Evolutionary conservation across 1,140 invertebrate genomes (phyloP).

Genomic region (Daktulosphaira vitifoliae): DNA sequence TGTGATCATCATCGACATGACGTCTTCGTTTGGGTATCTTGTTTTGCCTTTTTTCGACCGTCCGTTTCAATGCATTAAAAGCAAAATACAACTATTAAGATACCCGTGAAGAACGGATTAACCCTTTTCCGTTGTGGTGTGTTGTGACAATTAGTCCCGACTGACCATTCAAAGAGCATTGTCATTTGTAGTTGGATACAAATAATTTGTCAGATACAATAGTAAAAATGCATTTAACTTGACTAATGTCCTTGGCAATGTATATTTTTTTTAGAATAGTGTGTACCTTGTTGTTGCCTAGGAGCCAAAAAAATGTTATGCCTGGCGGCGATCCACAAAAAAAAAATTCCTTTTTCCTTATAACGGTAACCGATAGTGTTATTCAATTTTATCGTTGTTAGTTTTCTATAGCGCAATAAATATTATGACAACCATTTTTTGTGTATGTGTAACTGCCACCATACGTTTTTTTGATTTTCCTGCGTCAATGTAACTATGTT

Average conservation of each 20-base stretch:
- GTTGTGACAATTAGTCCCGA: conserved; percentile 28
- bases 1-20: conserved; percentile 3
- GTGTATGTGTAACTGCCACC: too few relatives aligned
- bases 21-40: not conserved
- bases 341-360: too few relatives aligned
- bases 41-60: too few relatives aligned
- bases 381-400: too few relatives aligned
- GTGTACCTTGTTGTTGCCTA: too few relatives aligned
- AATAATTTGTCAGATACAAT: not conserved
- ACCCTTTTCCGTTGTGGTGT: conserved; percentile 14
- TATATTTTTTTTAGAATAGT: not conserved
- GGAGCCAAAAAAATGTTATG: too few relatives aligned
- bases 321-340: too few relatives aligned
- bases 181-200: conserved; percentile 13
- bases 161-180: not conserved
- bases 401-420: too few relatives aligned
- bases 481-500: not conserved
- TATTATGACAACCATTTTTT: too few relatives aligned
- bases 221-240: conserved; percentile 12
- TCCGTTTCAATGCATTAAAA: too few relatives aligned
- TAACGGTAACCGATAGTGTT: too few relatives aligned
- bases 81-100: too few relatives aligned
- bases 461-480: not conserved
- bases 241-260: conserved; percentile 8
- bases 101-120: not conserved